phyloP scores from a whole-genome alignment of 1,140 invertebrate genomes.

The Trichonephila inaurata region DNA sequence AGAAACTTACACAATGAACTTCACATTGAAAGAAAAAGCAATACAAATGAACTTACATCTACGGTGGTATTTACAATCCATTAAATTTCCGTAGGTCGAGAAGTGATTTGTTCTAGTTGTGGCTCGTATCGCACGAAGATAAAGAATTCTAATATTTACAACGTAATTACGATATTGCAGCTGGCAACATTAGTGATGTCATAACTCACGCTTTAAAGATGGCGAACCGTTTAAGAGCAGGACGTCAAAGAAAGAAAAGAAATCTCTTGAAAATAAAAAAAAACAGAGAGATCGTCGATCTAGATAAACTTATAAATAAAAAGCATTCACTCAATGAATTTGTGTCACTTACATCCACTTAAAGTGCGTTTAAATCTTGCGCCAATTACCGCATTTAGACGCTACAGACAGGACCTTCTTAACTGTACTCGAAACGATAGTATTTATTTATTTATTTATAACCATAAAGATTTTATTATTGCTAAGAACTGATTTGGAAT shows the following conservation, averaged over 20 bases:
- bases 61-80: neutral
- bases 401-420: neutral
- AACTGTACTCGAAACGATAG: neutral
- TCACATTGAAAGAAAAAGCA: too few species aligned
- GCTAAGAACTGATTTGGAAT: too few species aligned
- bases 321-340: constrained; percentile 12
- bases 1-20: too few species aligned
- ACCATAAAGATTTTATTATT: too few species aligned
- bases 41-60: too few species aligned
- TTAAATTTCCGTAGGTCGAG: neutral
- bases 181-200: neutral
- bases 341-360: neutral
- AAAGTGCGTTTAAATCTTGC: neutral
- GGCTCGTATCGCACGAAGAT: neutral
- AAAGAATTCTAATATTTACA: neutral
- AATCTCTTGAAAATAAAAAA: neutral
- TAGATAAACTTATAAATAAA: constrained; percentile 18
- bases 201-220: constrained; percentile 5
- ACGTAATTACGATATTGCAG: neutral
- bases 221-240: neutral
- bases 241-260: neutral
- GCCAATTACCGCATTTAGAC: neutral
- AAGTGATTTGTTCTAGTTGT: neutral
- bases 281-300: neutral
- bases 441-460: neutral